Conservation (phyloP, 37 sponge, comb jelly and placozoan genomes). For the Oscarella lobularis region DNA sequence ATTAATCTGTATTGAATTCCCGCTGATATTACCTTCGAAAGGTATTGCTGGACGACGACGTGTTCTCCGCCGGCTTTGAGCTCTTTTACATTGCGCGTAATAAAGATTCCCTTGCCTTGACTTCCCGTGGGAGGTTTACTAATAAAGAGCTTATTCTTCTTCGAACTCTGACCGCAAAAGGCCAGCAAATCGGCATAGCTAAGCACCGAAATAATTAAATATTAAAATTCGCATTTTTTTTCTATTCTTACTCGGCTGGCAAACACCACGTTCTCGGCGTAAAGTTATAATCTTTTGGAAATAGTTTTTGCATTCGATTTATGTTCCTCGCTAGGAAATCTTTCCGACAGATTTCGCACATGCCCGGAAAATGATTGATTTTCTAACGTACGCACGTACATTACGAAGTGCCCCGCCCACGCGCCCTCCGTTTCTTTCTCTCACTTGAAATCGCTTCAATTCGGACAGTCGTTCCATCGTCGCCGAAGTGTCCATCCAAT, state of each 20-base stretch:
- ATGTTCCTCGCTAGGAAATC: slow-evolving; percentile 91
- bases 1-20: no score
- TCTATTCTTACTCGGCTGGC: slow-evolving; percentile 86
- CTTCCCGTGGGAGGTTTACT: slow-evolving; percentile 89
- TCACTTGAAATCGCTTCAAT: slow-evolving; percentile 90
- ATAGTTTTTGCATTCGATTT: slow-evolving; percentile 83
- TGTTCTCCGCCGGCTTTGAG: no score
- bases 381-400: slow-evolving; percentile 35
- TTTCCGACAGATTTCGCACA: slow-evolving; percentile 96
- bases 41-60: slow-evolving; percentile 83
- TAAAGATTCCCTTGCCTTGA: slow-evolving; percentile 92
- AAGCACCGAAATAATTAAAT: not conserved
- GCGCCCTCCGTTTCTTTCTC: not conserved
- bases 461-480: slow-evolving; percentile 68
- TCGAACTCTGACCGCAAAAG: slow-evolving; percentile 41
- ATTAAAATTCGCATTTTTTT: slow-evolving; percentile 1
- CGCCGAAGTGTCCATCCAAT: slow-evolving; percentile 86
- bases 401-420: not conserved
- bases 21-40: no score
- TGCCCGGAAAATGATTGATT: slow-evolving; percentile 99
- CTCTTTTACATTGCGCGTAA: slow-evolving; percentile 74
- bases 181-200: slow-evolving; percentile 86
- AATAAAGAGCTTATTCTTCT: slow-evolving; percentile 86
- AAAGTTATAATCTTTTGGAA: slow-evolving; percentile 90
- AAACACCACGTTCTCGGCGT: slow-evolving; percentile 90